A percentile compares a stretch with the other conserved stretches of the same genome.
These are phyloP conservation scores for Margaritifera margaritifera DNA, from an alignment of 2,888 invertebrate species.

Conservation along the genomic window DNA sequence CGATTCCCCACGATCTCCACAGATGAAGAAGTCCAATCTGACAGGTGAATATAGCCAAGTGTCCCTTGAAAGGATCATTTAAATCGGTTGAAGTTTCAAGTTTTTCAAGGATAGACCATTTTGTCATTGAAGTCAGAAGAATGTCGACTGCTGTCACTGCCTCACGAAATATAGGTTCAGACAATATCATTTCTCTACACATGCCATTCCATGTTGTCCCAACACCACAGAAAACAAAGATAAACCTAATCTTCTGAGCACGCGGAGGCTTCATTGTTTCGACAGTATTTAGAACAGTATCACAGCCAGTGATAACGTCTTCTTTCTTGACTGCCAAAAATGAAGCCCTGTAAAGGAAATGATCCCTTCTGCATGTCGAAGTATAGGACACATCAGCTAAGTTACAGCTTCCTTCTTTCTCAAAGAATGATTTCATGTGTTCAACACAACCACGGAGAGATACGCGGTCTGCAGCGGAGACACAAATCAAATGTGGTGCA, in stretches of 20 bases:
- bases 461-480: slow-evolving; percentile 16
- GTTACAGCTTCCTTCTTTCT: not conserved
- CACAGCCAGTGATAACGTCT: slow-evolving; percentile 11
- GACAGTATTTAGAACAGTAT: not conserved
- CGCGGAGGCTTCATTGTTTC: not conserved
- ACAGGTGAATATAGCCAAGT: slow-evolving; percentile 47
- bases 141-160: slow-evolving; percentile 29
- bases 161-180: slow-evolving; percentile 24
- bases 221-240: slow-evolving; percentile 53
- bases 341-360: slow-evolving; percentile 24
- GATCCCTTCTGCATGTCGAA: slow-evolving; percentile 17
- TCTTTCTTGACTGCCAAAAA: slow-evolving; percentile 13
- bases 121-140: slow-evolving; percentile 12
- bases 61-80: slow-evolving; percentile 38
- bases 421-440: slow-evolving; percentile 5
- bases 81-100: slow-evolving; percentile 24
- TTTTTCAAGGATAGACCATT: slow-evolving; percentile 25
- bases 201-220: slow-evolving; percentile 50
- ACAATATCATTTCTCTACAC: slow-evolving; percentile 36
- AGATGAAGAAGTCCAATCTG: slow-evolving; percentile 36
- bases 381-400: slow-evolving; percentile 12
- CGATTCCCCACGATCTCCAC: slow-evolving; percentile 36
- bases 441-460: slow-evolving; percentile 6
- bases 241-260: slow-evolving; percentile 11
- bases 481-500: slow-evolving; percentile 8